These are phyloP conservation scores for Crotalus adamanteus DNA, from an alignment of 2,797 vertebrate genomes.

Conservation along the genomic window DNA sequence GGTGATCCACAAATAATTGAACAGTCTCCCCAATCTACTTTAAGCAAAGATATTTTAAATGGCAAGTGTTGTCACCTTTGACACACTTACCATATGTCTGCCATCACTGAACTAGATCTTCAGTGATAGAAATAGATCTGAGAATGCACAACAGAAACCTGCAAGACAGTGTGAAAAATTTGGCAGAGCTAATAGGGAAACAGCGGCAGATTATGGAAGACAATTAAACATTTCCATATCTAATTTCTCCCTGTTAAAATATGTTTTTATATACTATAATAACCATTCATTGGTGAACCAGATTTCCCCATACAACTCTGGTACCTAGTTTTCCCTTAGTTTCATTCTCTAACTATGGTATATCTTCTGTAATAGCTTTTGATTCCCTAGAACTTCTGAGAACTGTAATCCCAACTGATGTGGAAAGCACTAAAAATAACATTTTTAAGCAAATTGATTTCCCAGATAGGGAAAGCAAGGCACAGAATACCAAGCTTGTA, in stretches of 20 bases:
- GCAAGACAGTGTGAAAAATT: background rate
- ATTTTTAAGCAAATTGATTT: background rate
- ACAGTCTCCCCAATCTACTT: background rate
- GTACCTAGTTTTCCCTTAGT: background rate
- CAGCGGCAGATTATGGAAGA: background rate
- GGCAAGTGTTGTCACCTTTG: background rate
- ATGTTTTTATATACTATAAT: too few species aligned
- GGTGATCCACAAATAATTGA: background rate
- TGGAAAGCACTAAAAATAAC: background rate
- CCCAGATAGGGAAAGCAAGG: background rate
- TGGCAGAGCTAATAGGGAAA: background rate
- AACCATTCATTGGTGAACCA: background rate
- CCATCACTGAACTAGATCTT: background rate
- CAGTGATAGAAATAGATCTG: background rate
- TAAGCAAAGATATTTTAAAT: background rate
- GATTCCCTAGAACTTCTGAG: background rate
- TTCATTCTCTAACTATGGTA: background rate
- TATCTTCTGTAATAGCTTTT: background rate
- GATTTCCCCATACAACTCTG: background rate
- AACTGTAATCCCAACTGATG: background rate
- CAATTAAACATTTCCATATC: background rate
- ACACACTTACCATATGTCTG: too few species aligned
- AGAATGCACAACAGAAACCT: background rate
- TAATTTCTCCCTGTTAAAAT: background rate
- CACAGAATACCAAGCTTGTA: background rate